Evolutionary conservation across 2,888 invertebrate genomes (phyloP).

Genomic region (Drosophila atripex): DNA sequence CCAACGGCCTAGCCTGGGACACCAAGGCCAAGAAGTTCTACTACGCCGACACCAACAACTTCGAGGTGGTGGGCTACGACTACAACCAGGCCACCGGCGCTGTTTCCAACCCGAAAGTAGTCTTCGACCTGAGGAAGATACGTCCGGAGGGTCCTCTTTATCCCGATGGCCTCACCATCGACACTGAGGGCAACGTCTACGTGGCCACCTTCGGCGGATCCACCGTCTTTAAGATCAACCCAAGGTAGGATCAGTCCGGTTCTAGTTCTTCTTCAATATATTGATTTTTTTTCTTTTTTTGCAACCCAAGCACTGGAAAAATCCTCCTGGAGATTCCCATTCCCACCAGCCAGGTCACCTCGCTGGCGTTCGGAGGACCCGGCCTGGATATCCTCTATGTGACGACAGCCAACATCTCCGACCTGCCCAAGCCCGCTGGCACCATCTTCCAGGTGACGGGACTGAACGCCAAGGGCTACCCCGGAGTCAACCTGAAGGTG

Average conservation of each 20-base stretch:
- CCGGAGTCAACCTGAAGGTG: constrained; percentile 75
- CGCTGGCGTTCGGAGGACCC: constrained; percentile 89
- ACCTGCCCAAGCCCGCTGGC: constrained; percentile 84
- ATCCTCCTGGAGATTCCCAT: constrained; percentile 86
- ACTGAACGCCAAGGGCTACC: constrained; percentile 85
- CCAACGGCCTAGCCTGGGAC: constrained; percentile 93
- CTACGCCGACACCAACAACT: constrained; percentile 89
- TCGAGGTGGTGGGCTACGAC: constrained; percentile 88
- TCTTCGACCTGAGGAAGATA: constrained; percentile 85
- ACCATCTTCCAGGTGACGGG: constrained; percentile 87
- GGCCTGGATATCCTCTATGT: constrained; percentile 88
- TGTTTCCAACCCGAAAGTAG: constrained; percentile 85
- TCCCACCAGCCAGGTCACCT: constrained; percentile 89
- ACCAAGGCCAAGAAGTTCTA: constrained; percentile 87
- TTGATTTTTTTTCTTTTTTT: background rate
- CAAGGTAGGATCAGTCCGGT: constrained; percentile 71
- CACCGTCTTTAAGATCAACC: constrained; percentile 84
- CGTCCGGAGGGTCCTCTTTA: constrained; percentile 82
- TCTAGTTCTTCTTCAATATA: background rate
- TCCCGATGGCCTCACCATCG: constrained; percentile 92
- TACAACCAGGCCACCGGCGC: constrained; percentile 88
- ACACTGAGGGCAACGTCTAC: constrained; percentile 91
- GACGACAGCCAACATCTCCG: constrained; percentile 86
- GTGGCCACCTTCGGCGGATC: constrained; percentile 89
- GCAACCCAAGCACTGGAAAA: constrained; percentile 82